A percentile compares a stretch with the other conserved stretches of the same genome.
Evolutionary conservation across 2,113 vertebrate genomes (phyloP).

Genomic region (Condylura cristata): DNA sequence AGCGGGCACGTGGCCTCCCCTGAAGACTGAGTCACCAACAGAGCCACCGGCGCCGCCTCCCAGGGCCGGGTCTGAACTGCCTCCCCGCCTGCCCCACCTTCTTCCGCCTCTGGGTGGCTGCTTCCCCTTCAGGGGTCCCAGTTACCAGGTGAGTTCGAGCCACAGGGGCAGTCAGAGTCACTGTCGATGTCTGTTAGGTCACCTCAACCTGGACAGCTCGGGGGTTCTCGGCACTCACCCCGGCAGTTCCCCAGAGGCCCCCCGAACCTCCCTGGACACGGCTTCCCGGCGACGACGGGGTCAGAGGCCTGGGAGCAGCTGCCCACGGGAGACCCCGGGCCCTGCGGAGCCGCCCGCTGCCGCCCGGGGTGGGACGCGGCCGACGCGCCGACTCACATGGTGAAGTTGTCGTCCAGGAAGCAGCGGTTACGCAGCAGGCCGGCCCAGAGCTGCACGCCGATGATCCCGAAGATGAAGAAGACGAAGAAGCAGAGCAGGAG

Average conservation of each 20-base stretch:
- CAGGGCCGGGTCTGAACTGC: no score
- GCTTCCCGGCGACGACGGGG: background rate
- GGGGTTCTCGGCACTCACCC: background rate
- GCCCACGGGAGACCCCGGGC: background rate
- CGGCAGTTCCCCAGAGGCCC: background rate
- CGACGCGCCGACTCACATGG: conserved; percentile 84
- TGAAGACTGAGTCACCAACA: no score
- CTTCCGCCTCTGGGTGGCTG: background rate
- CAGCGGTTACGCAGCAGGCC: conserved; percentile 90
- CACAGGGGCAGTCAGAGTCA: background rate
- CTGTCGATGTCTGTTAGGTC: no score
- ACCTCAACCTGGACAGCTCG: background rate
- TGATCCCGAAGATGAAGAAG: conserved; percentile 92
- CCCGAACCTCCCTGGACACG: background rate
- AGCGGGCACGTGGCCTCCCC: no score
- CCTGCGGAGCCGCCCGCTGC: background rate
- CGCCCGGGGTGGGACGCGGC: background rate
- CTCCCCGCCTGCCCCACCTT: no score
- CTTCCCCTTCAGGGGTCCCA: background rate
- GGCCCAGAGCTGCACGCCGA: conserved; percentile 91
- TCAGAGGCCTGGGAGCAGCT: background rate
- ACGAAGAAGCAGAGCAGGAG: conserved; percentile 91
- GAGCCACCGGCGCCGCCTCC: no score
- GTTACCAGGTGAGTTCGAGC: background rate
- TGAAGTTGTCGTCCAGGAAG: conserved; percentile 91